Conservation (phyloP, 1,140 invertebrate species). For the Tribolium madens region DNA sequence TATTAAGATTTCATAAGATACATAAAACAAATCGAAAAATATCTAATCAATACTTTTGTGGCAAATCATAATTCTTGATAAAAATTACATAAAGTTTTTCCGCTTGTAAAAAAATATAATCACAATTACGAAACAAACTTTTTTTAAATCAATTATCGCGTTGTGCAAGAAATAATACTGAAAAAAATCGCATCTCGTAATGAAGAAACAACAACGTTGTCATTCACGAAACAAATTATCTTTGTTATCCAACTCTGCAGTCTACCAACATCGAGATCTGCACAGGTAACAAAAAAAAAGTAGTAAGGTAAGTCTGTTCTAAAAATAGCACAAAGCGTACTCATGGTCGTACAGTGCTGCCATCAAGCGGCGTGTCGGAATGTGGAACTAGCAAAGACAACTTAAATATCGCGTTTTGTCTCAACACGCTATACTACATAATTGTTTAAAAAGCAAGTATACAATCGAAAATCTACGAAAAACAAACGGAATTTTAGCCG, state of each 20-base stretch:
- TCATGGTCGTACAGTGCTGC: slow-evolving; percentile 51
- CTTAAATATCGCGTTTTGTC: not conserved
- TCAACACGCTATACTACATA: not conserved
- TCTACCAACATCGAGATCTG: slow-evolving; percentile 10
- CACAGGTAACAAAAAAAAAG: slow-evolving; percentile 32
- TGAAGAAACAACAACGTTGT: not conserved
- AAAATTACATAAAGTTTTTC: not conserved
- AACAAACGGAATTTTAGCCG: not conserved
- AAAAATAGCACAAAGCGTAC: slow-evolving; percentile 44
- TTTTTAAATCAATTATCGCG: not conserved
- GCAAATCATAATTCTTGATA: not conserved
- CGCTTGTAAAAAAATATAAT: not conserved
- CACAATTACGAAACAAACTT: too few relatives aligned
- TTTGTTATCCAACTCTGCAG: slow-evolving; percentile 11
- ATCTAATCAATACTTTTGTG: not conserved
- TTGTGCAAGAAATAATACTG: not conserved
- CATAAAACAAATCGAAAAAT: not conserved
- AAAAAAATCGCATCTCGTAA: not conserved
- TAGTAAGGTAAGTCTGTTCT: slow-evolving; percentile 45
- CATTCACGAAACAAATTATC: not conserved
- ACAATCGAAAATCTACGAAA: not conserved
- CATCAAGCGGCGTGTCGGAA: slow-evolving; percentile 55
- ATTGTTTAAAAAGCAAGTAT: not conserved
- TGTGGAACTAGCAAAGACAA: slow-evolving; percentile 48
- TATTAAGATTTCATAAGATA: not conserved